These are phyloP conservation scores for Luehdorfia chinensis DNA, from an alignment of 1,140 invertebrate species.

Conservation along the genomic window DNA sequence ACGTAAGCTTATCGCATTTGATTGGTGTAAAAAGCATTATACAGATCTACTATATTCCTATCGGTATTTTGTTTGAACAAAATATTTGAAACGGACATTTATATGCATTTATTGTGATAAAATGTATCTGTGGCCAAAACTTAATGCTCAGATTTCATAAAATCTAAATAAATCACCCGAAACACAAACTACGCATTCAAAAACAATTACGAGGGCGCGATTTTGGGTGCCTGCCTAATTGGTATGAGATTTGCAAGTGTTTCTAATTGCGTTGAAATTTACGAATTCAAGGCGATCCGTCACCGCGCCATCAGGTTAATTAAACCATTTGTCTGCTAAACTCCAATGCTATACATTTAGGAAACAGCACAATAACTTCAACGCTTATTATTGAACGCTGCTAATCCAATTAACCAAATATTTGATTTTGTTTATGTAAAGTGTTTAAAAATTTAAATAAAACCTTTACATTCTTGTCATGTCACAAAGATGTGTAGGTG, in stretches of 20 bases:
- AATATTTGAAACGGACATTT: no score
- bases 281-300: constrained; percentile 66
- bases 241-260: constrained; percentile 76
- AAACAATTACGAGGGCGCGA: constrained; percentile 73
- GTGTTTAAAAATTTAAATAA: no score
- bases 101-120: no score
- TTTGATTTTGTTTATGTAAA: not conserved
- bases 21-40: no score
- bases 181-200: constrained; percentile 69
- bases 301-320: constrained; percentile 72
- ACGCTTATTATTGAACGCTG: not conserved
- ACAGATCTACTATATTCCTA: no score
- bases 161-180: constrained; percentile 60
- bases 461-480: no score
- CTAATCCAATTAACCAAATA: not conserved
- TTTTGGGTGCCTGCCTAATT: constrained; percentile 74
- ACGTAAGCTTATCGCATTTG: no score
- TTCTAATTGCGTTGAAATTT: constrained; percentile 74
- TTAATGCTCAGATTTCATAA: no score
- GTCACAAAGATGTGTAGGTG: no score
- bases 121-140: no score
- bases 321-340: constrained; percentile 72
- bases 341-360: constrained; percentile 31
- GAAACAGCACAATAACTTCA: constrained; percentile 17
- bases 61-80: no score